Evolutionary conservation across 2,113 vertebrate genomes (phyloP), one percentile per base, ranked within the genome.

Genomic region (Tonatia bakeri): DNA sequence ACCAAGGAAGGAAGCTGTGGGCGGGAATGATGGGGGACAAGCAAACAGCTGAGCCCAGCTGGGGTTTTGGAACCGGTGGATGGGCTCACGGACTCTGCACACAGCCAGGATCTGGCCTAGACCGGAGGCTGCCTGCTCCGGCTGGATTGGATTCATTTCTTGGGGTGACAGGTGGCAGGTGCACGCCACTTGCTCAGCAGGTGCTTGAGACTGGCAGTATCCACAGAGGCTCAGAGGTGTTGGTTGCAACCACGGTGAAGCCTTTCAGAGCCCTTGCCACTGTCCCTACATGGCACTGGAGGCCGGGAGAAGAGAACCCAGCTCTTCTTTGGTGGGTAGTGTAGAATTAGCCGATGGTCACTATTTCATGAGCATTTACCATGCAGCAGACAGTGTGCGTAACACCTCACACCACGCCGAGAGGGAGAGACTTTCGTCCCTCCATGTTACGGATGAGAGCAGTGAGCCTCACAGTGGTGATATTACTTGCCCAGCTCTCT

Each of bases 81-180:
- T 0, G 3, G 26, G 65, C 83, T 75, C 31, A 4, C 43, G 12
- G 75, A 52, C 86, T n/a, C 90, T 28, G 75, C 33, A 12, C 70
- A 67, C 64, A 70, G 90, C 90, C 76, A 36, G 87, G 85, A 47
- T 72, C 96, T 92, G 84, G 87, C 85, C 95, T 73, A 69, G 95
- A 91, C 91, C 67, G 89, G 72, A 95, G 73, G 79, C 93, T 2
- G 64, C 93, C 94, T 91, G 91, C 82, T 24, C 67, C 7, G 69
- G 65, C 94, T 93, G 92, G 92, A 77, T 4, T 7, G 26, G 69
- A 92, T 87, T 83, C 59, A 70, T 67, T 84, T 84, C 67, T 36
- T 19, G 40, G 95, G 95, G 80, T 96, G 92, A 90, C 40, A 79
- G 92, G 92, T 87, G 87, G 87, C 97, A 94, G 96, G 69, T 91